Percentiles rank a stretch among this genome's conserved stretches.
Conservation (phyloP, 23 tunicate species). For the Trididemnum clinides region DNA sequence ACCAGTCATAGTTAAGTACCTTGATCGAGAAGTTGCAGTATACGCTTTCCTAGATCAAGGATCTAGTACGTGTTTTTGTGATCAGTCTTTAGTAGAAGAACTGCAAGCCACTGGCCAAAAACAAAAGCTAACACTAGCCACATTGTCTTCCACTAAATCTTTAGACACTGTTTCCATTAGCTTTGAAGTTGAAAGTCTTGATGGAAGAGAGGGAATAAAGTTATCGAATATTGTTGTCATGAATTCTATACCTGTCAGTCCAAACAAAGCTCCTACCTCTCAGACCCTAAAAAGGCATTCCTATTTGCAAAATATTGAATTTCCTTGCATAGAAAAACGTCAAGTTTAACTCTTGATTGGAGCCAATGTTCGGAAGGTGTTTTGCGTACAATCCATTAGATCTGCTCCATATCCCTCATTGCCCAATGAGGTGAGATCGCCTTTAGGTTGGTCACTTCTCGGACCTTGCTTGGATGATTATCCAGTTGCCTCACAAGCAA, state of each 20-base stretch:
- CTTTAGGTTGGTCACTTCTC: background rate
- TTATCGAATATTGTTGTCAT: background rate
- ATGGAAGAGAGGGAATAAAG: background rate
- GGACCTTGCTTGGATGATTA: background rate
- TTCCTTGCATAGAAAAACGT: background rate
- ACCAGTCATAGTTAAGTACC: background rate
- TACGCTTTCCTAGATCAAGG: slow-evolving; percentile 7
- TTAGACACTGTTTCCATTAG: background rate
- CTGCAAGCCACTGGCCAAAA: background rate
- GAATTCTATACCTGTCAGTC: background rate
- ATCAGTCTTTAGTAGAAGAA: background rate
- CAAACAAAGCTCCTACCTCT: background rate
- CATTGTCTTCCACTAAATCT: background rate
- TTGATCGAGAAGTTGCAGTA: background rate
- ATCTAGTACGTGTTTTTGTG: slow-evolving; percentile 9
- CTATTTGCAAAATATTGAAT: background rate
- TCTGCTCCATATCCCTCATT: background rate
- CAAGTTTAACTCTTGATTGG: background rate
- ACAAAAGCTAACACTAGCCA: background rate
- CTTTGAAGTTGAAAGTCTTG: background rate
- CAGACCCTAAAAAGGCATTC: background rate
- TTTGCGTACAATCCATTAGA: background rate
- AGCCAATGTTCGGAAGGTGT: background rate
- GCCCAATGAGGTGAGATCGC: background rate
- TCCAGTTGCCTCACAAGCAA: background rate